Base-by-base conservation (phyloP, 2,113 vertebrate genomes). In the Erythrolamprus reginae region DNA sequence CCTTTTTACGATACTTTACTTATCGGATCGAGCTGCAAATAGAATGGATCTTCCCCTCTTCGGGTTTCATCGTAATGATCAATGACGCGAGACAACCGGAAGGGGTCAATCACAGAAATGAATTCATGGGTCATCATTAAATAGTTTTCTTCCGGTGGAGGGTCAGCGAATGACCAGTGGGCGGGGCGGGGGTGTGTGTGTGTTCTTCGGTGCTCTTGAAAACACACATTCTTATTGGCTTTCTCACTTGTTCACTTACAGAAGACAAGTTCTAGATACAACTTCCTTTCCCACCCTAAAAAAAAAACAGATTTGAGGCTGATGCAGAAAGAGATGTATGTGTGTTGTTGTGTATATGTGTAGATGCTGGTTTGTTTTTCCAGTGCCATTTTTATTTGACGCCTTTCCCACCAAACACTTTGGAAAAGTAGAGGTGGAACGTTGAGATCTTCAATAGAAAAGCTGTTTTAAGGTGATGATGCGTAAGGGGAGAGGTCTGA, bases 381-480 rank as follows among this genome's bases (percentile, higher is more conserved):
- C 38, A 3, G 65, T 77, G 33, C 65, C 65, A 19, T 77, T 77
- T 21, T 77, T 38, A 77, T 38, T 77, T 19, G 65, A 77, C 3
- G 17, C 17, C 17, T 33, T 77, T 21, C 3, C 33, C 33, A 77
- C 65, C 65, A 38, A 77, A 77, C 51, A 12, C 10, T 33, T 86
- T 55, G 51, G 51, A 53, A 53, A 0, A 23, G 3, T 1, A 4
- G 19, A 38, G 77, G 28, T 2, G 10, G 10, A 38, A 9, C 10
- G 7, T 12, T 12, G 13, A 33, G 42, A 17, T 38, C 33, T 19
- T 10, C 13, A 12, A 10, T n/a, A 48, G 33, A 17, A 77, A 23
- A 88, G 2, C 15, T 12, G n/a, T 33, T 3, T 50, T 33, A 47
- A 5, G 24, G 15, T 9, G 42, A 83, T 13, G 0, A 83, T 13